phyloP scores from a whole-genome alignment of 2,113 vertebrate genomes.

The Percina caprodes region DNA sequence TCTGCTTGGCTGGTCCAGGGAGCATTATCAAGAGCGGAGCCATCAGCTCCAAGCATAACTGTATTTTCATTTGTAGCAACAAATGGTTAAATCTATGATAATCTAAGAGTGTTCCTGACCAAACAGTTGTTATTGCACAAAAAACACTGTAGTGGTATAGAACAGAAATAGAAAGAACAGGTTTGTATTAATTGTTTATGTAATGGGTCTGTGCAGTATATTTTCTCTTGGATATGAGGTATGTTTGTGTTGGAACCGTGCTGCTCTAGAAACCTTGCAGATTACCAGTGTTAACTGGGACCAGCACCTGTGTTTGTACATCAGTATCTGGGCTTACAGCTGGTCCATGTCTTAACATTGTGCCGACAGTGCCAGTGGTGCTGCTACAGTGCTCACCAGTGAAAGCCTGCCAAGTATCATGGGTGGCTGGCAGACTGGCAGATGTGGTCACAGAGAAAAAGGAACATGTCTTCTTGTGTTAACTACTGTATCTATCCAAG shows the following conservation, averaged over 20 bases:
- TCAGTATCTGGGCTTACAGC: conserved; percentile 67
- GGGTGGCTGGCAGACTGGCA: conserved; percentile 60
- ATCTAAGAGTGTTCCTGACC: too few relatives aligned
- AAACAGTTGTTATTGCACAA: conserved; percentile 7
- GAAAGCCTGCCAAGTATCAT: conserved; percentile 72
- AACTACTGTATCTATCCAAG: conserved; percentile 67
- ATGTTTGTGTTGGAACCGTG: conserved; percentile 42
- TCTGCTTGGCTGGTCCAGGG: too few relatives aligned
- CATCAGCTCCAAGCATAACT: too few relatives aligned
- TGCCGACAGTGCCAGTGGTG: conserved; percentile 52
- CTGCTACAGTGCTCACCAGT: conserved; percentile 53
- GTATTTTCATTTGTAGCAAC: too few relatives aligned
- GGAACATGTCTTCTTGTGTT: conserved; percentile 55
- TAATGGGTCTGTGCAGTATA: conserved; percentile 1
- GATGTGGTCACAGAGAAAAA: conserved; percentile 58
- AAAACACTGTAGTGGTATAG: neutral
- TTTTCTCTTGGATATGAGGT: conserved; percentile 46
- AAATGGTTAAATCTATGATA: too few relatives aligned
- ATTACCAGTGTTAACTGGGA: conserved; percentile 59
- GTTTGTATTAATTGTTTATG: conserved; percentile 33
- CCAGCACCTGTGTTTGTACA: conserved; percentile 52
- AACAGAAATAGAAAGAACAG: conserved; percentile 17
- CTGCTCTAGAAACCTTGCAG: conserved; percentile 55
- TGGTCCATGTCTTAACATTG: conserved; percentile 52
- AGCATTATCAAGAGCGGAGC: too few relatives aligned